Conservation (phyloP, 2,797 vertebrate genomes). For the Botia almorhae region DNA sequence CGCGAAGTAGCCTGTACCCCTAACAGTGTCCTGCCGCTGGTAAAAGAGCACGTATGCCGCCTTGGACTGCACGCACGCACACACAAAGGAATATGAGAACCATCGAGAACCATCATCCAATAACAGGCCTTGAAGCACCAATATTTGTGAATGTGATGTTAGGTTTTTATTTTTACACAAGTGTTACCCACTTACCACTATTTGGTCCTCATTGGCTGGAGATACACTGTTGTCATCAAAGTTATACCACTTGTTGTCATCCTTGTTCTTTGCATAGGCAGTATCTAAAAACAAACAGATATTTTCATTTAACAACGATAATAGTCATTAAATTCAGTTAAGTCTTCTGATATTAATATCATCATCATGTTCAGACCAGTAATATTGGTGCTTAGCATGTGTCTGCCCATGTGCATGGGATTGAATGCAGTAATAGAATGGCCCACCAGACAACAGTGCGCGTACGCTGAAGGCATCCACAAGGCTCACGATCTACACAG, state of each 20-base stretch:
- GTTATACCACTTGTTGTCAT: slow-evolving; percentile 97
- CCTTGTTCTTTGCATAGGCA: slow-evolving; percentile 95
- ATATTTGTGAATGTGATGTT: too few species aligned
- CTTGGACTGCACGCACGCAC: slow-evolving; percentile 84
- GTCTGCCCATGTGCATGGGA: too few species aligned
- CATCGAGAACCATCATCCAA: not conserved
- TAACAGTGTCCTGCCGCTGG: slow-evolving; percentile 95
- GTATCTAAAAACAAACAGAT: slow-evolving; percentile 81
- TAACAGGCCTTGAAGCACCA: not conserved
- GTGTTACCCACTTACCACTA: slow-evolving; percentile 85
- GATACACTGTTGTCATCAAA: slow-evolving; percentile 98
- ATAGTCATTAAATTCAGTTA: too few species aligned
- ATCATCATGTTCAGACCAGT: too few species aligned
- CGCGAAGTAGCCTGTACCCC: slow-evolving; percentile 94
- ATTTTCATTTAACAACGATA: not conserved
- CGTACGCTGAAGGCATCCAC: too few species aligned
- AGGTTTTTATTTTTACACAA: not conserved
- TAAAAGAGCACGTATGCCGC: slow-evolving; percentile 98
- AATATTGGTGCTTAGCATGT: too few species aligned
- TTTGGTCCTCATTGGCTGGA: slow-evolving; percentile 91
- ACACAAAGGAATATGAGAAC: slow-evolving; percentile 23
- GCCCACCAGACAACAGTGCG: too few species aligned
- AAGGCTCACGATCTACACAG: too few species aligned
- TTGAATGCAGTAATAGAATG: too few species aligned
- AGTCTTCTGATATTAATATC: too few species aligned